These are phyloP conservation scores for Falco biarmicus DNA, from an alignment of 2,797 vertebrate species.

Conservation along the genomic window DNA sequence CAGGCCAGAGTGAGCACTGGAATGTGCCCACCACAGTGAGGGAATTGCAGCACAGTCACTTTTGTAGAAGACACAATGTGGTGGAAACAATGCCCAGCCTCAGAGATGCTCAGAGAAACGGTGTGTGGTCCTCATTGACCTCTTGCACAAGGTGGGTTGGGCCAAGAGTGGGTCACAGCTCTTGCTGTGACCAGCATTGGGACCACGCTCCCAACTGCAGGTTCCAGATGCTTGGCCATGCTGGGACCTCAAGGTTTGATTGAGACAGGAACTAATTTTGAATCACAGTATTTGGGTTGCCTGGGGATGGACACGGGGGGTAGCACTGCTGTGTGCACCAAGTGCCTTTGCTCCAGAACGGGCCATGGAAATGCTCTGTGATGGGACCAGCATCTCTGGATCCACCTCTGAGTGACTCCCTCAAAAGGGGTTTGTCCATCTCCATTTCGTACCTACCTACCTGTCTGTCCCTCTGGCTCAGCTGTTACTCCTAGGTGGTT, in stretches of 20 bases:
- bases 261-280: neutral
- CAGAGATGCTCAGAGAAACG: neutral
- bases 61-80: neutral
- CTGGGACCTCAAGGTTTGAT: neutral
- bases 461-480: neutral
- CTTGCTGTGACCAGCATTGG: neutral
- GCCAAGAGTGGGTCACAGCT: neutral
- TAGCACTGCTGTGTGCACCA: neutral
- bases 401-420: neutral
- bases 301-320: fast-evolving
- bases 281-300: neutral
- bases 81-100: neutral
- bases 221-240: fast-evolving
- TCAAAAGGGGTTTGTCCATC: neutral
- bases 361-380: neutral
- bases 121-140: fast-evolving
- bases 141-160: neutral
- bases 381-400: neutral
- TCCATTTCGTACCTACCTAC: neutral
- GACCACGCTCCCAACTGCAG: neutral
- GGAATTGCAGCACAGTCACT: neutral
- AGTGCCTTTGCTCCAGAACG: fast-evolving
- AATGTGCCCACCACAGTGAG: neutral
- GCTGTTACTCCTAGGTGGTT: neutral
- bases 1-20: neutral